A percentile compares a stretch with the other conserved stretches of the same genome.
Evolutionary conservation across 2,888 invertebrate species (phyloP).

Genomic region (Stenodema calcarata): DNA sequence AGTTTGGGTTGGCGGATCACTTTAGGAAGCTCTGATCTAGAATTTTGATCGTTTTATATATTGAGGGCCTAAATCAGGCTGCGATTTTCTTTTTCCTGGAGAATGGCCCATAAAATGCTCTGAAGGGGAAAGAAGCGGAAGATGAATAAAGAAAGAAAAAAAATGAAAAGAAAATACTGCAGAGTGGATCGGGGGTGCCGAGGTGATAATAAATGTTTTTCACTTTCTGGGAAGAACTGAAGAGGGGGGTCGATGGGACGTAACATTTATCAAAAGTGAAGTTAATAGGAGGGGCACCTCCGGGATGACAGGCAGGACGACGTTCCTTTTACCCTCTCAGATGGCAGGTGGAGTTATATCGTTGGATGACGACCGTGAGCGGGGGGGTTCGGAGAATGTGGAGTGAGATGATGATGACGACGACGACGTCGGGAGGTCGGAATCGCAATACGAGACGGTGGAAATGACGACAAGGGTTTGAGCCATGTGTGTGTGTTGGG

Average conservation of each 20-base stretch:
- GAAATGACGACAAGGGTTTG: neutral
- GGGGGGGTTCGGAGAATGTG: neutral
- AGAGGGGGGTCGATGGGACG: neutral
- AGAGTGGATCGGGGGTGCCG: neutral
- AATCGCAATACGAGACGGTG: neutral
- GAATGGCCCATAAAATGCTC: too few species aligned
- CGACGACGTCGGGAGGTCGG: neutral
- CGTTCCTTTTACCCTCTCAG: neutral
- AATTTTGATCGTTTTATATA: too few species aligned
- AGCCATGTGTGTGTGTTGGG: neutral
- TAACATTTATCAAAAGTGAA: constrained; percentile 36
- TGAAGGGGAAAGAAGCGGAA: neutral
- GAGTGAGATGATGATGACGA: neutral
- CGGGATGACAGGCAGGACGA: neutral
- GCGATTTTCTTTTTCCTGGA: too few species aligned
- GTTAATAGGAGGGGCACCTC: constrained; percentile 27
- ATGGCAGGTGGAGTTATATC: neutral
- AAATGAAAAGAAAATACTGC: neutral
- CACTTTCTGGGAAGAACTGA: neutral
- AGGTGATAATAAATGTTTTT: constrained; percentile 30
- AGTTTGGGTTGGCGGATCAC: too few species aligned
- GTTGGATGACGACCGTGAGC: neutral
- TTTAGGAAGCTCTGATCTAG: too few species aligned
- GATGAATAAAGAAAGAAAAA: neutral
- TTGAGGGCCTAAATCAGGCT: too few species aligned